Conservation (phyloP, 2,113 vertebrate species). For the Panthera uncia region DNA sequence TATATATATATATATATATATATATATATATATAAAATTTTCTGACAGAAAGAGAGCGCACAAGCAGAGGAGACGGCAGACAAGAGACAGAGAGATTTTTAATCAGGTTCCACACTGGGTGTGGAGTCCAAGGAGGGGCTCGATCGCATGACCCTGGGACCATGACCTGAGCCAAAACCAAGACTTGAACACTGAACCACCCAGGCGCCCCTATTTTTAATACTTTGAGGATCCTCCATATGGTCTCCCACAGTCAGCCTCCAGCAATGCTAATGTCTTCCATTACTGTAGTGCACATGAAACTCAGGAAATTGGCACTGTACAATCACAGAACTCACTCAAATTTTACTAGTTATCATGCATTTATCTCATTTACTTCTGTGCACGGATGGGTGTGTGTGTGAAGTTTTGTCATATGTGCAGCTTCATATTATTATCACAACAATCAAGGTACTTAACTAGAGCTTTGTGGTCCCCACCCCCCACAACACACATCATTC, state of each 20-base stretch:
- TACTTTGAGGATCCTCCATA: not conserved
- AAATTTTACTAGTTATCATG: not conserved
- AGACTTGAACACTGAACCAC: too few relatives aligned
- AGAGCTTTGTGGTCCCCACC: too few relatives aligned
- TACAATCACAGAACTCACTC: not conserved
- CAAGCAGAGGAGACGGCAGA: too few relatives aligned
- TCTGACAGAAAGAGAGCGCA: too few relatives aligned
- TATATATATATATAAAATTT: too few relatives aligned
- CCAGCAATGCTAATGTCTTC: not conserved
- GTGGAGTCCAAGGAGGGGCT: too few relatives aligned
- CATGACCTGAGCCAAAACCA: too few relatives aligned
- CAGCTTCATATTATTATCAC: not conserved
- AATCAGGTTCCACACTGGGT: too few relatives aligned
- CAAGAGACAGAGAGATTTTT: too few relatives aligned
- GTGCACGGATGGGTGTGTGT: not conserved
- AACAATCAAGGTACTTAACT: not conserved
- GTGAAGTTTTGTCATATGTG: not conserved
- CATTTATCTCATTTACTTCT: not conserved
- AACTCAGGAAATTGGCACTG: not conserved
- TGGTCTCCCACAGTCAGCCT: not conserved
- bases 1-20: too few relatives aligned
- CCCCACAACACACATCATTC: not conserved
- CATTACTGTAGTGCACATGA: not conserved
- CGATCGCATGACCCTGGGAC: too few relatives aligned
- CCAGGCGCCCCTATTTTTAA: not conserved